Evolutionary conservation across 2,888 invertebrate species (phyloP).

Genomic region (Acleris emargana): DNA sequence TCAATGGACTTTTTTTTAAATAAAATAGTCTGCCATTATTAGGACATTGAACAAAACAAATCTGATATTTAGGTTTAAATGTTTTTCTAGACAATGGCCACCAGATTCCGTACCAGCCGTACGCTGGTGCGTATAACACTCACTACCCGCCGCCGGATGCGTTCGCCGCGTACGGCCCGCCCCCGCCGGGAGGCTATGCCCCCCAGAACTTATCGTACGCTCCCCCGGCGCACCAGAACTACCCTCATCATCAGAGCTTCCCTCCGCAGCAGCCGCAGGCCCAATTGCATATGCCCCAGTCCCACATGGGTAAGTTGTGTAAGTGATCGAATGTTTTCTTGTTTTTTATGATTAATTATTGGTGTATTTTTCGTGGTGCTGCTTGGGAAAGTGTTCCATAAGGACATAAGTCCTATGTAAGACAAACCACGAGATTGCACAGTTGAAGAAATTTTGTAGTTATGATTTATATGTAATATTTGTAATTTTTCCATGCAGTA

Average conservation of each 20-base stretch:
- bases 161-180: conserved; percentile 77
- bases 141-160: conserved; percentile 80
- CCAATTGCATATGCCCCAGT: conserved; percentile 76
- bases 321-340: conserved; percentile 37
- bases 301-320: conserved; percentile 72
- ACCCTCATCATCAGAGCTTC: conserved; percentile 78
- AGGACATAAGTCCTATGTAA: no score
- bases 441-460: no score
- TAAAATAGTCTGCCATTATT: no score
- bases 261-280: conserved; percentile 76
- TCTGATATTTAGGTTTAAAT: conserved; percentile 32
- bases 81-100: conserved; percentile 78
- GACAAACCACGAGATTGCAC: no score
- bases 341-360: conserved; percentile 27
- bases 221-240: conserved; percentile 80
- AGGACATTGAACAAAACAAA: no score
- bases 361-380: conserved; percentile 26
- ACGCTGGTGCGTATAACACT: conserved; percentile 79
- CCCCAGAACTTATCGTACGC: conserved; percentile 79
- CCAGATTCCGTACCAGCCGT: conserved; percentile 80
- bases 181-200: conserved; percentile 76
- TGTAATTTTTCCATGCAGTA: no score
- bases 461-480: no score
- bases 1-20: no score
- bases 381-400: no score